Conservation (phyloP, 2,797 vertebrate genomes). For the Gadopsis marmoratus region DNA sequence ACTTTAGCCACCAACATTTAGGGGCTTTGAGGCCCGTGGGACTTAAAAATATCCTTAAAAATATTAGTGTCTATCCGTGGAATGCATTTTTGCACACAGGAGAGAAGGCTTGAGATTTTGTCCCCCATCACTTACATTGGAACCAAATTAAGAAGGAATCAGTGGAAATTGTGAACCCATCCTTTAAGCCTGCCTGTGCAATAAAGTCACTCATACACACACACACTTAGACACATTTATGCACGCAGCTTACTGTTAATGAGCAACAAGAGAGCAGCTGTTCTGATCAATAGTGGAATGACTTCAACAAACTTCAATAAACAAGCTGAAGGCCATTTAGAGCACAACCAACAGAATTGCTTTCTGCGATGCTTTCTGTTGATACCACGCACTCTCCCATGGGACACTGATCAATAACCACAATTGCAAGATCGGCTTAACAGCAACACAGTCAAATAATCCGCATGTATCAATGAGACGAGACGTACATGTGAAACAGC, state of each 20-base stretch:
- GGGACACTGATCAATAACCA: slow-evolving; percentile 56
- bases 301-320: slow-evolving; percentile 59
- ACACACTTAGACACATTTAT: background rate
- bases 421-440: slow-evolving; percentile 45
- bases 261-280: slow-evolving; percentile 55
- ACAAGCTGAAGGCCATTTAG: slow-evolving; percentile 54
- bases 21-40: no score
- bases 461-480: background rate
- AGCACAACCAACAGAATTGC: slow-evolving; percentile 43
- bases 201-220: background rate
- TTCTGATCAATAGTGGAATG: slow-evolving; percentile 69
- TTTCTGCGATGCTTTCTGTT: slow-evolving; percentile 31
- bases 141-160: background rate
- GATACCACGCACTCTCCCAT: slow-evolving; percentile 10
- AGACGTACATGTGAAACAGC: background rate
- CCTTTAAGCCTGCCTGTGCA: background rate
- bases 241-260: slow-evolving; percentile 41
- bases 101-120: background rate
- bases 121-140: background rate
- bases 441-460: slow-evolving; percentile 11
- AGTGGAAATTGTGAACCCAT: background rate
- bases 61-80: no score
- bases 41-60: no score
- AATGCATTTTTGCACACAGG: background rate
- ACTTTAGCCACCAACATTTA: no score